These are phyloP conservation scores for Tetragnatha montana DNA, from an alignment of 2,888 invertebrate species.

Conservation along the genomic window DNA sequence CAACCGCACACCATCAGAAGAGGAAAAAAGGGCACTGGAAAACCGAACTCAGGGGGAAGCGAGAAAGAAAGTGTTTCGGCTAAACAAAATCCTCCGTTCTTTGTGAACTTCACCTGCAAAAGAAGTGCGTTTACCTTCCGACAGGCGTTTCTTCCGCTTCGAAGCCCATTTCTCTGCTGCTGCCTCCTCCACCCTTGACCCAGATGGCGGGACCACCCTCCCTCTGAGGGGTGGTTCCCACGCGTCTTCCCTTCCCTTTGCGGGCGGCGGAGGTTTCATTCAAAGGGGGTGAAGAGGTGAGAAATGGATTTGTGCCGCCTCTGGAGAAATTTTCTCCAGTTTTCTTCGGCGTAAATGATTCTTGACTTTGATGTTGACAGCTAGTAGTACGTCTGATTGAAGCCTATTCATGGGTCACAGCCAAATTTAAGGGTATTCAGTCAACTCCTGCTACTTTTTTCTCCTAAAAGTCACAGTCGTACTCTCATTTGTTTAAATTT, in stretches of 20 bases:
- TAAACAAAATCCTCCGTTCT: not conserved
- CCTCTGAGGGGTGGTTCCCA: slow-evolving; percentile 36
- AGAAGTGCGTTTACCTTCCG: slow-evolving; percentile 33
- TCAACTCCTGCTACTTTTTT: too few species aligned
- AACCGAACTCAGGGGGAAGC: too few species aligned
- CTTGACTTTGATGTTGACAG: too few species aligned
- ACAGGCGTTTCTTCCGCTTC: slow-evolving; percentile 40
- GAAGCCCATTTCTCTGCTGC: slow-evolving; percentile 13
- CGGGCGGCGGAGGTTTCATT: slow-evolving; percentile 7
- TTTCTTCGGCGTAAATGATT: too few species aligned
- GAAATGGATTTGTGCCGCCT: not conserved
- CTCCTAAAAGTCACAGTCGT: too few species aligned
- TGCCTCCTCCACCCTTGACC: slow-evolving; percentile 64
- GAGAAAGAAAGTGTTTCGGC: too few species aligned
- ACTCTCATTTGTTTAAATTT: too few species aligned
- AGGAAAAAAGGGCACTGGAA: not conserved
- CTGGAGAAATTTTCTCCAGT: too few species aligned
- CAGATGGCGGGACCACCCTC: slow-evolving; percentile 28
- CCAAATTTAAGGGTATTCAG: too few species aligned
- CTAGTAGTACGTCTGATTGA: too few species aligned
- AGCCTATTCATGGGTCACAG: too few species aligned
- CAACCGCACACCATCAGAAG: too few species aligned
- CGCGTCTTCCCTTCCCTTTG: slow-evolving; percentile 40
- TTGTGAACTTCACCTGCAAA: not conserved
- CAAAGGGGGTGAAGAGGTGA: not conserved